Base-by-base conservation (phyloP, 2,797 vertebrate species). In the Lithobates sylvaticus region DNA sequence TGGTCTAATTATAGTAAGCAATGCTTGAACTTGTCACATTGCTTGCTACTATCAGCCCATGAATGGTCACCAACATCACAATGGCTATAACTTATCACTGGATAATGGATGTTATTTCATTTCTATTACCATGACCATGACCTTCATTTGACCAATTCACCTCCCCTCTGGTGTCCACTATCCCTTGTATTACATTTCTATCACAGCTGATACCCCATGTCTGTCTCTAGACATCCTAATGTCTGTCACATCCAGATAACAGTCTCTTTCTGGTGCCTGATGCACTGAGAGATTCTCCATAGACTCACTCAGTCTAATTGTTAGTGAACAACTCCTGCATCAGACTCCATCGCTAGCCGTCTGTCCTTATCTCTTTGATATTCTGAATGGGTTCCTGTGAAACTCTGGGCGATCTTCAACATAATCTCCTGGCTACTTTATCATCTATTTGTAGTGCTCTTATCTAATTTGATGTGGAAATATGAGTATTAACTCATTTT, bases 381-480 rank as follows among this genome's bases (percentile, higher is more conserved):
- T 87, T 78, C 81, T 87, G 85, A 87, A 83, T 70, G 75, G 75
- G 81, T 84, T 72, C 23, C 70, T 71, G 54, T 84, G 86, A 87
- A 84, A 84, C 78, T 79, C 75, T 83, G 47, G 67, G 85, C 64
- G 39, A 83, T 87, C 75, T 83, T 87, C 76, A 83, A 78, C 80
- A 58, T 79, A 87, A 87, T 87, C 81, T 87, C 85, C 27, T 58
- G 76, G 70, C 86, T 87, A 79, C 86, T 87, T 84, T 84, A 87
- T 87, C 86, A 87, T 87, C 86, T 76, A 87, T 84, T 83, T 87
- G 86, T 87, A 79, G 70, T 83, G 81, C 81, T 87, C 86, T 87
- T 87, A 87, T 87, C 86, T 84, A 87, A 87, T 87, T 87, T 87
- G 81, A 84, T 87, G 86, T 84, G 86, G 86, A 87, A 83, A 83